Base-by-base conservation (phyloP, 2,888 invertebrate species). In the Laspeyria flexula region DNA sequence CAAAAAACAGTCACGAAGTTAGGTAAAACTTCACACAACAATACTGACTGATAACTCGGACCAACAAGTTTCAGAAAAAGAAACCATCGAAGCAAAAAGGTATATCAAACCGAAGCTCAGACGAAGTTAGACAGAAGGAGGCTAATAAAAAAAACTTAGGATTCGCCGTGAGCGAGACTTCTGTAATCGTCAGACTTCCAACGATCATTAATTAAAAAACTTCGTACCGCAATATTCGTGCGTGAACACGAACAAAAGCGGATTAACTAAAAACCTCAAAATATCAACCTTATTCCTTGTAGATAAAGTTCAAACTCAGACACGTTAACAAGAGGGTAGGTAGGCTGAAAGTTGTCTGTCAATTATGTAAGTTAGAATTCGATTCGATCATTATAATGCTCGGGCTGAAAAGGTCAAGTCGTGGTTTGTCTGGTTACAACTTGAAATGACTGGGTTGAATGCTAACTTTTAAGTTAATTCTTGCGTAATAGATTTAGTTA, bases 171-270 rank as follows among this genome's bases (percentile, higher is more conserved):
- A 56, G 49, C 51, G 37, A 43, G 51, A 37, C 55, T 57, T 55
- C 46, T 44, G 42, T 43, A 37, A 50, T 40, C 41, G 45, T 13
- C 43, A 3, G 51, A 62, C 49, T 54, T 50, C 43, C 16, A 34
- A 61, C 53, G 41, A 52, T 58, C 58, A 63, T 70, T 70, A 70
- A 71, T 70, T 70, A 70, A 70, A 71, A 70, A 70, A 70, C 58
- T 70, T 70, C 10, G 47, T 31, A 33, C 52, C 55, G 46, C 66
- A 46, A 63, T 60, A 60, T 63, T 51, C 57, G 57, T 55, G 66
- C 50, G 58, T 57, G 58, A 56, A 56, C 48, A 60, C 55, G 47
- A 56, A 52, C 55, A 7, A 44, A 53, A 60, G 43, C 43, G 45
- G 52, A 65, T 61, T 58, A 58, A 43, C 42, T 34, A 21, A 23